Evolutionary conservation across 1,140 invertebrate species (phyloP).

Genomic region (Heliothis subflexa): DNA sequence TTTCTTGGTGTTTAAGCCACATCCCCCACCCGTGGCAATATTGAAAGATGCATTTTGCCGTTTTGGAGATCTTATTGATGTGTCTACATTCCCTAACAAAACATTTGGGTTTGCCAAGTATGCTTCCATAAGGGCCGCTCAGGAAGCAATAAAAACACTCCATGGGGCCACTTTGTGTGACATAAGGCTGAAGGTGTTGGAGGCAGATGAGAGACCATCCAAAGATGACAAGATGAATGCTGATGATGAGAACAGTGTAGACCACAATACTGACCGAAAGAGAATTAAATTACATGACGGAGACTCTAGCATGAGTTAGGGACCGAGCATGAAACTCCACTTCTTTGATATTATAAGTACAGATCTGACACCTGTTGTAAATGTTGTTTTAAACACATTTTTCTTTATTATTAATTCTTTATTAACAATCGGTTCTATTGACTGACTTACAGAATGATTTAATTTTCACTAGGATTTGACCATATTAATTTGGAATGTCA

Average conservation of each 20-base stretch:
- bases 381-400: constrained; percentile 15
- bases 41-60: constrained; percentile 96
- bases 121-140: constrained; percentile 91
- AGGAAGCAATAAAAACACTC: constrained; percentile 91
- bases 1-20: constrained; percentile 93
- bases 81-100: constrained; percentile 95
- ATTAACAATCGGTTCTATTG: constrained; percentile 14
- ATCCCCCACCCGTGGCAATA: constrained; percentile 92
- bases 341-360: constrained; percentile 44
- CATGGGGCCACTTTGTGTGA: constrained; percentile 94
- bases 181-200: constrained; percentile 94
- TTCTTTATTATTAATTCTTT: constrained; percentile 30
- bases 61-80: constrained; percentile 97
- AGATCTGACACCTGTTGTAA: constrained; percentile 44
- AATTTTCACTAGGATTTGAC: constrained; percentile 5
- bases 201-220: constrained; percentile 91
- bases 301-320: constrained; percentile 50
- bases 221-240: constrained; percentile 59
- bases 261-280: constrained; percentile 68
- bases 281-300: constrained; percentile 69
- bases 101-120: constrained; percentile 97
- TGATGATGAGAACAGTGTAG: constrained; percentile 60
- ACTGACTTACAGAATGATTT: constrained; percentile 20
- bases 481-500: constrained; percentile 23
- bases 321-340: constrained; percentile 38